A percentile compares a stretch with the other conserved stretches of the same genome.
Evolutionary conservation across 2,797 vertebrate species (phyloP).

Genomic region (Hoplostethus atlanticus): DNA sequence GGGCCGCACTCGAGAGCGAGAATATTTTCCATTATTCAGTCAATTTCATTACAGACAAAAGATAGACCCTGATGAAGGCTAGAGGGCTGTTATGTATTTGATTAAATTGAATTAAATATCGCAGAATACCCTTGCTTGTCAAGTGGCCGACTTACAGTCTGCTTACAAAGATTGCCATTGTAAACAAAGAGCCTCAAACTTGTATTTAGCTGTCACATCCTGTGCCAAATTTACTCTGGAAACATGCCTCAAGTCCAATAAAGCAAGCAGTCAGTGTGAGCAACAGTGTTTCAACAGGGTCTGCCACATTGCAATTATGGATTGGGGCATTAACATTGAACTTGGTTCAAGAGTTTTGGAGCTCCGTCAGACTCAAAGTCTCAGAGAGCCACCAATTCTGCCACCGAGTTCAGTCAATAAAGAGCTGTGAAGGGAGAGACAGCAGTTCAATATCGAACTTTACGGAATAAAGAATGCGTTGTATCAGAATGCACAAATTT

Average conservation of each 20-base stretch:
- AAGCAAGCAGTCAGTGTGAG: not conserved
- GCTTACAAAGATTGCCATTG: not conserved
- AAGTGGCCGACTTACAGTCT: not conserved
- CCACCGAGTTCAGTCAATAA: slow-evolving; percentile 4
- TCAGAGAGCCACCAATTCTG: slow-evolving; percentile 10
- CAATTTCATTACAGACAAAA: no score
- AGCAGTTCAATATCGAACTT: slow-evolving; percentile 14
- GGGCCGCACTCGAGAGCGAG: no score
- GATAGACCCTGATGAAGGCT: no score
- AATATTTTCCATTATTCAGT: no score
- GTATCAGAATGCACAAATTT: not conserved
- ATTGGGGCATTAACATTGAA: not conserved
- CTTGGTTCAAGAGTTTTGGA: no score
- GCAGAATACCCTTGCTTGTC: no score
- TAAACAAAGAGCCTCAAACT: not conserved
- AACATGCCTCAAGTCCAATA: not conserved
- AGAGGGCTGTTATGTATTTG: no score
- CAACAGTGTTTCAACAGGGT: not conserved
- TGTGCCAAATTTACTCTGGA: not conserved
- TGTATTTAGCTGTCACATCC: not conserved
- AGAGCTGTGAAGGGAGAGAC: slow-evolving; percentile 32
- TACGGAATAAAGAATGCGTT: not conserved
- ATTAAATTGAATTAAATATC: no score
- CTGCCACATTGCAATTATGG: not conserved
- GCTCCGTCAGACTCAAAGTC: not conserved